A percentile compares a stretch with the other conserved stretches of the same genome.
Evolutionary conservation across 2,888 invertebrate genomes (phyloP).

Genomic region (Oxystoma pomonae): DNA sequence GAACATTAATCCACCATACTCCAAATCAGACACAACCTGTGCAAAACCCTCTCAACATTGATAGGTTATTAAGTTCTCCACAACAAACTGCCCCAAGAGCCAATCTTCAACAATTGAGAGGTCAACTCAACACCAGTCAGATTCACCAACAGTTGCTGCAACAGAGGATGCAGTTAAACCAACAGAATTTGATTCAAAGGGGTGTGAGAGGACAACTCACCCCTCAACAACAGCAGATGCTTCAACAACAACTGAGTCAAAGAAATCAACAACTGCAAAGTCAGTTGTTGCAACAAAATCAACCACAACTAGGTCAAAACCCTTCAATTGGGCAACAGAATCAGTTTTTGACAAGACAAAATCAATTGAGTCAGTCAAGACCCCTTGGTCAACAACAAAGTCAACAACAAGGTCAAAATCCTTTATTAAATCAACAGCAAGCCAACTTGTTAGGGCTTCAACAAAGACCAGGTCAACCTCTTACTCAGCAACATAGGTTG

Average conservation of each 20-base stretch:
- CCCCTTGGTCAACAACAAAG: conserved; percentile 9
- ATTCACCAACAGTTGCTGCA: conserved; percentile 41
- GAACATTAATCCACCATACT: conserved; percentile 45
- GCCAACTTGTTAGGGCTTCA: conserved; percentile 13
- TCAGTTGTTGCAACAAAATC: conserved; percentile 30
- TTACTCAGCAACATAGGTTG: conserved; percentile 32
- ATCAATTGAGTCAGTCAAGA: conserved; percentile 26
- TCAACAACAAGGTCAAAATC: conserved; percentile 24
- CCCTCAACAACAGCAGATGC: conserved; percentile 32
- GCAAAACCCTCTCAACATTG: conserved; percentile 33
- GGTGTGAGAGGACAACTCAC: conserved; percentile 21
- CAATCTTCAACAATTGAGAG: conserved; percentile 36
- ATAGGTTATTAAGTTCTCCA: conserved; percentile 34
- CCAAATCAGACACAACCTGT: conserved; percentile 37
- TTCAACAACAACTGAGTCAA: conserved; percentile 37
- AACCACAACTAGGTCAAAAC: conserved; percentile 7
- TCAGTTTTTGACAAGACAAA: conserved; percentile 21
- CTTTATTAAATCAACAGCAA: conserved; percentile 24
- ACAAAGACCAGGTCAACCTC: conserved; percentile 29
- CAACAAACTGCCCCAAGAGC: conserved; percentile 32
- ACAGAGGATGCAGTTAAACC: conserved; percentile 38
- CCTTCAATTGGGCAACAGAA: conserved; percentile 16
- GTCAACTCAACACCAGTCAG: conserved; percentile 39
- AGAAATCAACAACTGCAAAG: conserved; percentile 39
- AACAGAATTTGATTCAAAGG: conserved; percentile 26